Percentiles rank a stretch among this genome's conserved stretches.
phyloP scores from a whole-genome alignment of 2,888 invertebrate genomes.

The Matsumyia berberina region DNA sequence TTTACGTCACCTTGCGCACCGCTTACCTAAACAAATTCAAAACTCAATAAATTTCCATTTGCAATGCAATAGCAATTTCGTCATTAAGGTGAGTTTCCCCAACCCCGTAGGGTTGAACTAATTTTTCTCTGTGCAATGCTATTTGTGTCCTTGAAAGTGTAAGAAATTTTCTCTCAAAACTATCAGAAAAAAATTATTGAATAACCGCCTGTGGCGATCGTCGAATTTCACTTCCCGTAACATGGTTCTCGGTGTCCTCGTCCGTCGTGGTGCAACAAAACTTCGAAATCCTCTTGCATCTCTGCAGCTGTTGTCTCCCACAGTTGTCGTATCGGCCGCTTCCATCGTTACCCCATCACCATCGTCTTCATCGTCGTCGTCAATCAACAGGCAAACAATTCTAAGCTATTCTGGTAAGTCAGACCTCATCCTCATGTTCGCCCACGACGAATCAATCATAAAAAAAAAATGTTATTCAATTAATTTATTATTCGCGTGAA shows the following conservation, averaged over 20 bases:
- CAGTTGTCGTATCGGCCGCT: constrained; percentile 13
- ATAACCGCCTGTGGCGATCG: constrained; percentile 47
- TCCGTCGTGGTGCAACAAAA: constrained; percentile 64
- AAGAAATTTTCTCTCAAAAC: constrained; percentile 56
- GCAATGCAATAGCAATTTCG: constrained; percentile 67
- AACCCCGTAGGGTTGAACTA: constrained; percentile 19
- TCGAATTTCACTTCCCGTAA: constrained; percentile 39
- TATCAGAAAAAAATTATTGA: constrained; percentile 51
- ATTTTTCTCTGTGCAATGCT: constrained; percentile 33
- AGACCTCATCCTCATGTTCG: constrained; percentile 14
- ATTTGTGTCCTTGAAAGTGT: constrained; percentile 68
- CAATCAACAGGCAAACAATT: constrained; percentile 75
- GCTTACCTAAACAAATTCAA: constrained; percentile 31
- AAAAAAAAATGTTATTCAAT: constrained; percentile 55
- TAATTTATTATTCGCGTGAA: constrained; percentile 62
- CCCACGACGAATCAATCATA: constrained; percentile 62
- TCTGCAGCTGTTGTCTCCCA: constrained; percentile 61
- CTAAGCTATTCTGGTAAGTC: constrained; percentile 72
- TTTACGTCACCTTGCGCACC: constrained; percentile 41
- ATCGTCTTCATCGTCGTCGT: constrained; percentile 37
- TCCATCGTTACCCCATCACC: constrained; percentile 19
- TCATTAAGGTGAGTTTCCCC: constrained; percentile 69
- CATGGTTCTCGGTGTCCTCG: constrained; percentile 63
- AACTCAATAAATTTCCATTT: constrained; percentile 40
- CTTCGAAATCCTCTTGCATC: constrained; percentile 53